These are phyloP conservation scores for Pomacea canaliculata DNA, from an alignment of 2,888 invertebrate species.

Conservation along the genomic window DNA sequence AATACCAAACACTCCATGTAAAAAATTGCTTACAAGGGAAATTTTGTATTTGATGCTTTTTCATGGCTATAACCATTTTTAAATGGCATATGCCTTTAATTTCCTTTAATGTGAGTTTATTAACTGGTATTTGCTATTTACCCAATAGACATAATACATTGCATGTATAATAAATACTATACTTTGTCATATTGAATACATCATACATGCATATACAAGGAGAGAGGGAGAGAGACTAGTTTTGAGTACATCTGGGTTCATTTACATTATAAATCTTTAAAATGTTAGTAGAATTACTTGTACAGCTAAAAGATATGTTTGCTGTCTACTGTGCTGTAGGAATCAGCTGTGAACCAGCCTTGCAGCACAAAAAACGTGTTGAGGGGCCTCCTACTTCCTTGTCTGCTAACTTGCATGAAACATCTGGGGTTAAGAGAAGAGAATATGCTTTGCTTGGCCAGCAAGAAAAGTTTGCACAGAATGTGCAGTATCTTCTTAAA, in stretches of 20 bases:
- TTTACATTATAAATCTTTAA: not conserved
- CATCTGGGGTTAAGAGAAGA: constrained; percentile 29
- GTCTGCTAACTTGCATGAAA: constrained; percentile 47
- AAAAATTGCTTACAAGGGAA: too few species aligned
- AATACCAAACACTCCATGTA: too few species aligned
- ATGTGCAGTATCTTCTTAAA: constrained; percentile 53
- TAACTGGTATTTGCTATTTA: too few species aligned
- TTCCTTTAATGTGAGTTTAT: too few species aligned
- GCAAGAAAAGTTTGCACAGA: constrained; percentile 62
- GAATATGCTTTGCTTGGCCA: constrained; percentile 62
- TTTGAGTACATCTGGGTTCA: not conserved
- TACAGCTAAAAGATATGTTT: not conserved
- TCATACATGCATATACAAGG: too few species aligned
- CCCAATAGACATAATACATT: too few species aligned
- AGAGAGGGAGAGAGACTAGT: too few species aligned
- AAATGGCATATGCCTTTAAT: too few species aligned
- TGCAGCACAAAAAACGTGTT: constrained; percentile 61
- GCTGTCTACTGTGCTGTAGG: constrained; percentile 32
- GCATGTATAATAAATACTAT: too few species aligned
- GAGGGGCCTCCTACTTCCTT: constrained; percentile 50
- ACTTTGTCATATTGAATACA: too few species aligned
- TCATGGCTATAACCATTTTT: too few species aligned
- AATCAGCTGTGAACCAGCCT: constrained; percentile 54
- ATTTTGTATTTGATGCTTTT: too few species aligned
- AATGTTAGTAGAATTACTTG: not conserved